Evolutionary conservation across 2,888 invertebrate species (phyloP).

Genomic region (Tanytarsus gracilentus): DNA sequence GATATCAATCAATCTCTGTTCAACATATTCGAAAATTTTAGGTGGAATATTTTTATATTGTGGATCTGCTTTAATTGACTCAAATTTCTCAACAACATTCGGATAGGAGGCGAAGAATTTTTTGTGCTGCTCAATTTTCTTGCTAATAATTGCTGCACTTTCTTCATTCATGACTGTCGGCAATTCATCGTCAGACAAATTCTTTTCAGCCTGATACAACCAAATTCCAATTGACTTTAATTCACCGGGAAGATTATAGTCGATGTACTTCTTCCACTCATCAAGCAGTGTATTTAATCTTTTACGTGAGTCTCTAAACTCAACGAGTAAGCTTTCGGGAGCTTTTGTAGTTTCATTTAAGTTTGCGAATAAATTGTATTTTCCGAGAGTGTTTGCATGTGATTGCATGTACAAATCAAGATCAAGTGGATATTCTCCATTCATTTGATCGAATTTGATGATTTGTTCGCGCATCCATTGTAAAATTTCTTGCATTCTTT

Average conservation of each 20-base stretch:
- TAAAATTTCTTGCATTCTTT: slow-evolving; percentile 15
- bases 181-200: slow-evolving; percentile 72
- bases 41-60: slow-evolving; percentile 61
- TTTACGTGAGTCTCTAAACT: slow-evolving; percentile 15
- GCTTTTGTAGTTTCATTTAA: slow-evolving; percentile 2
- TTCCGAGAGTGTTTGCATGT: background rate
- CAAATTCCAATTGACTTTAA: slow-evolving; percentile 81
- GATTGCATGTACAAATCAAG: slow-evolving; percentile 18
- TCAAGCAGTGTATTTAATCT: slow-evolving; percentile 12
- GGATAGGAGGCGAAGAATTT: slow-evolving; percentile 80
- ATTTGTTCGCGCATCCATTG: slow-evolving; percentile 28
- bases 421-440: slow-evolving; percentile 20
- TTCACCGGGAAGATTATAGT: slow-evolving; percentile 75
- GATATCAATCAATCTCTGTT: slow-evolving; percentile 63
- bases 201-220: slow-evolving; percentile 78
- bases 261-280: slow-evolving; percentile 38
- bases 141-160: slow-evolving; percentile 77
- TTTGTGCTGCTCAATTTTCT: slow-evolving; percentile 82
- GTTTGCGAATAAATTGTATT: slow-evolving; percentile 13
- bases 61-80: slow-evolving; percentile 59
- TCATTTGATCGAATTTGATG: slow-evolving; percentile 25
- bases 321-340: slow-evolving; percentile 1
- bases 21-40: slow-evolving; percentile 75
- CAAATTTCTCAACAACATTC: slow-evolving; percentile 66
- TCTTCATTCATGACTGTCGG: slow-evolving; percentile 79